Conservation (phyloP, 2,888 invertebrate genomes). For the Itoplectis maculator region DNA sequence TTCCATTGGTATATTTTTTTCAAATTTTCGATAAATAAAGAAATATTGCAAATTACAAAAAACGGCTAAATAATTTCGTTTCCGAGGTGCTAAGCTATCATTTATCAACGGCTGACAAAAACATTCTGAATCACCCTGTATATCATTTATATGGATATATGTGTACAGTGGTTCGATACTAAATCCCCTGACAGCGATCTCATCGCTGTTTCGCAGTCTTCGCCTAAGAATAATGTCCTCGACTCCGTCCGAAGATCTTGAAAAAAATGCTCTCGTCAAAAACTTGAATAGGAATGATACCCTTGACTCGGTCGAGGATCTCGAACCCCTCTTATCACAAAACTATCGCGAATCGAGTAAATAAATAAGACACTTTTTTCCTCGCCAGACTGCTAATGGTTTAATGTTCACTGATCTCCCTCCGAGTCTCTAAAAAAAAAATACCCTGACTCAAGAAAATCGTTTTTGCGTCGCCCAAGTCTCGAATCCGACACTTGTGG, state of each 20-base stretch:
- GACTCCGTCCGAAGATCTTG: conserved; percentile 46
- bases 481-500: conserved; percentile 53
- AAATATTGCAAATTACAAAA: too few relatives aligned
- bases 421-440: background rate
- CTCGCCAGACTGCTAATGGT: too few relatives aligned
- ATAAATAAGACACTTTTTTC: too few relatives aligned
- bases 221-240: conserved; percentile 30
- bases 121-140: too few relatives aligned
- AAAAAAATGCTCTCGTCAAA: too few relatives aligned
- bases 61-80: too few relatives aligned
- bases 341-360: too few relatives aligned
- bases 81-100: too few relatives aligned
- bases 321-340: conserved; percentile 27
- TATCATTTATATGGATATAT: conserved; percentile 10
- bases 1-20: too few relatives aligned
- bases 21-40: too few relatives aligned
- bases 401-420: conserved; percentile 28
- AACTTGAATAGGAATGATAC: too few relatives aligned
- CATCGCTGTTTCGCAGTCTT: conserved; percentile 39
- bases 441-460: conserved; percentile 37
- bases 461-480: background rate
- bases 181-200: conserved; percentile 24
- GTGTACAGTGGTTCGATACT: conserved; percentile 6
- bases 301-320: conserved; percentile 42
- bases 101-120: too few relatives aligned